Conservation (phyloP, 2,113 vertebrate genomes). For the Acanthisitta chloris region DNA sequence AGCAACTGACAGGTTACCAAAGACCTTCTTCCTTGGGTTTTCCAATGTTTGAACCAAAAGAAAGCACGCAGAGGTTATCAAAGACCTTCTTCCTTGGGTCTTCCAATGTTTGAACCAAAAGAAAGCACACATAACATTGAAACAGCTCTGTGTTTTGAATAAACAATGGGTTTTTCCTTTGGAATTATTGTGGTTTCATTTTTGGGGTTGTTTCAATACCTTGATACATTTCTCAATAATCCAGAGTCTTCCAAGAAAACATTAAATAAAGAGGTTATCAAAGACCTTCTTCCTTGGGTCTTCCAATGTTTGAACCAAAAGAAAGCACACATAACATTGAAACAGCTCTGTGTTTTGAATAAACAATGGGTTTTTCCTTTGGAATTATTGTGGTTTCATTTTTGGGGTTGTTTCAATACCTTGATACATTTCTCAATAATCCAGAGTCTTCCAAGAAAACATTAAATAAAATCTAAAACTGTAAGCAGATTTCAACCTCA, state of each 20-base stretch:
- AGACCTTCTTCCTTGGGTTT: background rate
- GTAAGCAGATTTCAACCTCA: background rate
- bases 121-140: background rate
- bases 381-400: background rate
- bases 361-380: background rate
- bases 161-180: background rate
- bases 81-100: background rate
- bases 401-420: background rate
- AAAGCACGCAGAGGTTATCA: background rate
- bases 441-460: background rate
- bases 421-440: slow-evolving; percentile 5
- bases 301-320: background rate
- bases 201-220: background rate
- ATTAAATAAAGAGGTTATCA: background rate
- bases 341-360: background rate
- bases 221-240: slow-evolving; percentile 5
- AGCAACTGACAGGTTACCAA: background rate
- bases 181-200: background rate
- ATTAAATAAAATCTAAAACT: background rate
- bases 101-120: background rate
- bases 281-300: background rate
- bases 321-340: background rate
- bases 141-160: background rate
- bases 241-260: background rate
- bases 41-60: background rate